These are phyloP conservation scores for Probosciger aterrimus DNA, from an alignment of 2,113 vertebrate genomes.

Conservation along the genomic window DNA sequence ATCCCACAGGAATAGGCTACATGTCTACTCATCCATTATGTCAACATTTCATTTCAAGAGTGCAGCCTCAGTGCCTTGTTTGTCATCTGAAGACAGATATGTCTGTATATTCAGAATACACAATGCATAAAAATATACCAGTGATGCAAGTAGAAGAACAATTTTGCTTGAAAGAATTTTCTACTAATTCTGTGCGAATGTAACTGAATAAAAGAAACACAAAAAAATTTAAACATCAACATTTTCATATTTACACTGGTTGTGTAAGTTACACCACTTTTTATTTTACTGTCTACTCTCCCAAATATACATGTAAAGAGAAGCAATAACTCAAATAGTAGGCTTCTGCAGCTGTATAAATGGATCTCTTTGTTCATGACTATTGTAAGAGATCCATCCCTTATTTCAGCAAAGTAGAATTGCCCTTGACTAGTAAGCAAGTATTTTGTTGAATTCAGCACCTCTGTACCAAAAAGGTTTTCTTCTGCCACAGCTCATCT, in stretches of 20 bases:
- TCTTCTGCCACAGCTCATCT: slow-evolving; percentile 1
- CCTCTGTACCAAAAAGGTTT: neutral
- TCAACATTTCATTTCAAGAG: neutral
- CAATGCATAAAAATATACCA: neutral
- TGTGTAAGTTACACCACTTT: neutral
- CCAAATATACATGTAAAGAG: neutral
- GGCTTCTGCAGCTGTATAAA: neutral
- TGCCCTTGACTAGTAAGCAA: neutral
- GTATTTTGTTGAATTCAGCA: slow-evolving; percentile 17
- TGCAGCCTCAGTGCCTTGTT: neutral
- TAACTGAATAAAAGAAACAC: neutral
- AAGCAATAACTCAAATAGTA: neutral
- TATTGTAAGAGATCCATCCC: neutral
- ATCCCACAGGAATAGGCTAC: neutral
- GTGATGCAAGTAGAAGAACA: neutral
- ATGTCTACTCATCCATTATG: neutral
- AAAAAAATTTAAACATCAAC: neutral
- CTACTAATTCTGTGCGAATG: neutral
- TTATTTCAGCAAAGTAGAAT: neutral
- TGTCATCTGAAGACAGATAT: neutral
- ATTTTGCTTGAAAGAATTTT: neutral
- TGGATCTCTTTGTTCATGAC: neutral
- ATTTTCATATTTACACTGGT: neutral
- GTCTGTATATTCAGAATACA: neutral
- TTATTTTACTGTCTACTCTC: neutral